Evolutionary conservation across 2,113 vertebrate genomes (phyloP), one percentile per base, ranked within the genome.

Genomic region (Neofelis nebulosa): DNA sequence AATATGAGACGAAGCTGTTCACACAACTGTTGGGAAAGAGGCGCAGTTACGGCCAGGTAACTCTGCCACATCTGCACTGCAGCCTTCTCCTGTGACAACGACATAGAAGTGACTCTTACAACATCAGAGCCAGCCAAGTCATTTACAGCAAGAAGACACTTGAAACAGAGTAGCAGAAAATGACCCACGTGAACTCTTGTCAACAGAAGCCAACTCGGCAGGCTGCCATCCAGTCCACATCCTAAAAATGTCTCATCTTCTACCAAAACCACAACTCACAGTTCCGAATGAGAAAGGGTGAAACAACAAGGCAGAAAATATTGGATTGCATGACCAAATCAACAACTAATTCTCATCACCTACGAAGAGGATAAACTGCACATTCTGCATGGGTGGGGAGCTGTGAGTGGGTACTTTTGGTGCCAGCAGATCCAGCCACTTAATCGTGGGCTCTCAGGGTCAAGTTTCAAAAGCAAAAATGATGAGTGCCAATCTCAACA

Each of bases 1-100:
- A 99, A 92, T 69, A 99, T 99, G 97, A 99, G 99, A 7, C 99
- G 99, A 1, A 99, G 99, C 98, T 99, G 99, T 86, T 99, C 99
- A 96, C 99, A 99, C 55, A 99, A 98, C 98, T 99, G 99, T 97
- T 99, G 99, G 71, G 99, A 99, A 0, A 99, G 99, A n/a, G 99
- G 98, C 1, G 99, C 99, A 1, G 99, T 99, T 98, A 99, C 98
- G 3, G 98, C 98, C 96, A 99, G 99, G 97, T 99, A 99, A 95
- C 99, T 99, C 92, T 99, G 99, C 99, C 99, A 99, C 99, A 99
- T 98, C 95, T 99, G 99, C 5, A 99, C 98, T 41, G 99, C 99
- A 13, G 99, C 98, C 33, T 98, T 99, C 98, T 99, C 99, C 99
- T 99, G 97, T 4, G 98, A 83, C 50, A 98, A 95, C 31, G 83